These are phyloP conservation scores for Tapirus indicus DNA, from an alignment of 2,797 vertebrate species.

Conservation along the genomic window DNA sequence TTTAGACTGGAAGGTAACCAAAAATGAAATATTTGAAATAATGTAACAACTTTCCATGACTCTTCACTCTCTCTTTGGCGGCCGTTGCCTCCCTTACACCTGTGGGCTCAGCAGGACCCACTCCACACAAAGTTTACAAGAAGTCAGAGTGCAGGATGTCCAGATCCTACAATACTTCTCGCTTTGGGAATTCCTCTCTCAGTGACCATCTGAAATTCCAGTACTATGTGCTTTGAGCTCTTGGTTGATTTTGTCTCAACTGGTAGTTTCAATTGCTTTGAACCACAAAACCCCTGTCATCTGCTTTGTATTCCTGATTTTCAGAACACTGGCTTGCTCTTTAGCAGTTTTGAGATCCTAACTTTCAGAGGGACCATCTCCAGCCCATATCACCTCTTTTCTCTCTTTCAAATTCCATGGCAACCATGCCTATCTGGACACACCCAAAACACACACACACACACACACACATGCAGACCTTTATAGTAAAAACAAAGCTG, in stretches of 20 bases:
- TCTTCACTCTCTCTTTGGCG: neutral
- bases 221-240: neutral
- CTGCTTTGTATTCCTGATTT: neutral
- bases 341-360: neutral
- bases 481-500: neutral
- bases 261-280: neutral
- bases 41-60: neutral
- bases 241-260: neutral
- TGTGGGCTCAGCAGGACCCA: neutral
- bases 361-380: neutral
- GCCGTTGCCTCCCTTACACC: neutral
- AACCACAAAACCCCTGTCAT: neutral
- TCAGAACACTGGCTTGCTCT: neutral
- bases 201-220: neutral
- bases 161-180: neutral
- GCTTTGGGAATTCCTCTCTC: neutral
- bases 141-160: neutral
- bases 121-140: neutral
- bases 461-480: neutral
- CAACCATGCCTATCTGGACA: neutral
- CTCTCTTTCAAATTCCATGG: neutral
- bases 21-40: constrained; percentile 59
- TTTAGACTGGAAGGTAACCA: constrained; percentile 68
- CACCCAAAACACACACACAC: neutral
- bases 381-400: neutral